Evolutionary conservation across 2,888 invertebrate species (phyloP).

Genomic region (Charanyca ferruginea): DNA sequence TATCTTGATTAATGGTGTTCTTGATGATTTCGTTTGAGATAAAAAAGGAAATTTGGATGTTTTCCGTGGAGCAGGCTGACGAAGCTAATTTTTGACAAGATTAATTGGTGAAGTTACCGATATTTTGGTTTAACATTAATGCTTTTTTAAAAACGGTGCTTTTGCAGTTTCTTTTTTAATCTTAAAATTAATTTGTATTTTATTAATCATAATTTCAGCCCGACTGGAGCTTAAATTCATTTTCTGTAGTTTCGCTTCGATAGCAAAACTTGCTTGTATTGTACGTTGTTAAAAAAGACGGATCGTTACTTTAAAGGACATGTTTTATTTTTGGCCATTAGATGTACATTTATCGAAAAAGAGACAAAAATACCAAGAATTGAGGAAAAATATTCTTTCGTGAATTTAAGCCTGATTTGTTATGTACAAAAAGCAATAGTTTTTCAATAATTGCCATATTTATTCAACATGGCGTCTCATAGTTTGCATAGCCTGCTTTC

Average conservation of each 20-base stretch:
- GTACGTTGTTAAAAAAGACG: not conserved
- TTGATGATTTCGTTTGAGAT: constrained; percentile 51
- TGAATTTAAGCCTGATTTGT: too few relatives aligned
- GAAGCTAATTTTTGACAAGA: constrained; percentile 60
- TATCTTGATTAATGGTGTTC: constrained; percentile 60
- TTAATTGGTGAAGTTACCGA: constrained; percentile 47
- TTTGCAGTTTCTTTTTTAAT: not conserved
- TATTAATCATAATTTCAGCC: not conserved
- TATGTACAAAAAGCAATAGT: too few relatives aligned
- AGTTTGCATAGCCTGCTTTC: too few relatives aligned
- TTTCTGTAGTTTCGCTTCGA: too few relatives aligned
- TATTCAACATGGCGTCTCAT: too few relatives aligned
- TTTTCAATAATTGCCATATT: too few relatives aligned
- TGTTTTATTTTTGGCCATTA: too few relatives aligned
- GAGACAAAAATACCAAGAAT: too few relatives aligned
- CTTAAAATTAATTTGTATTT: not conserved
- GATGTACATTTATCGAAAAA: too few relatives aligned
- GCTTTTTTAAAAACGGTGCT: constrained; percentile 8
- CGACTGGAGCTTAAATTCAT: not conserved
- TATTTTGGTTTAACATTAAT: constrained; percentile 28
- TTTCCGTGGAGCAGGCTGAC: constrained; percentile 39
- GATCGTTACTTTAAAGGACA: too few relatives aligned
- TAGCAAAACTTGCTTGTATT: too few relatives aligned
- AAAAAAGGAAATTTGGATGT: constrained; percentile 45
- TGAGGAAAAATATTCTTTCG: too few relatives aligned